phyloP scores from a whole-genome alignment of 2,797 vertebrate species.

The Pampus argenteus region DNA sequence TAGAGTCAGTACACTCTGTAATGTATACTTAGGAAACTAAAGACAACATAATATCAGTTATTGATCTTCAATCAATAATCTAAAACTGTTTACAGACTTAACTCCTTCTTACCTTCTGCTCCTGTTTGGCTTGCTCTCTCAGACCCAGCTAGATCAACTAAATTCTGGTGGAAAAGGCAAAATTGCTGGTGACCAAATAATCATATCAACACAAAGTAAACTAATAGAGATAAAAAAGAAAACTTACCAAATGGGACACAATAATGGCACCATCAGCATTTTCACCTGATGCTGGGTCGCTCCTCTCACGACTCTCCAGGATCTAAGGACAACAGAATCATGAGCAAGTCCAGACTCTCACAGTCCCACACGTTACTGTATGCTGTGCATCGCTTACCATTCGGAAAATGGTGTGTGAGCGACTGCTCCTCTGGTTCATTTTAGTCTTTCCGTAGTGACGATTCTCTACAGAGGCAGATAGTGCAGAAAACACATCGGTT shows the following conservation, averaged over 20 bases:
- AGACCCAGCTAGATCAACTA: conserved; percentile 96
- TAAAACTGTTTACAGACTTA: too few species aligned
- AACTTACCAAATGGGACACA: conserved; percentile 94
- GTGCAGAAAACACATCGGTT: neutral
- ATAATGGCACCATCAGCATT: conserved; percentile 93
- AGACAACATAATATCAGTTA: neutral
- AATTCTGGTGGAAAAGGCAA: conserved; percentile 84
- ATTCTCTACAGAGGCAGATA: conserved; percentile 84
- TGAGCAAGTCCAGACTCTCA: conserved; percentile 8
- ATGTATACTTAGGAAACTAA: neutral
- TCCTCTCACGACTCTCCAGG: conserved; percentile 92
- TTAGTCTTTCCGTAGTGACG: conserved; percentile 96
- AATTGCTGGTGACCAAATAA: neutral
- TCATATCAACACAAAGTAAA: conserved; percentile 74
- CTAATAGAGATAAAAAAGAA: conserved; percentile 23
- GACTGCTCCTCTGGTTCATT: conserved; percentile 96
- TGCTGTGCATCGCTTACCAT: conserved; percentile 86
- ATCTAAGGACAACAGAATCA: conserved; percentile 82
- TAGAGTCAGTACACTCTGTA: neutral
- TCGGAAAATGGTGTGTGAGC: conserved; percentile 96
- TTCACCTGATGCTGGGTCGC: conserved; percentile 86
- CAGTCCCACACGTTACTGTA: neutral
- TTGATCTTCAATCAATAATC: neutral
- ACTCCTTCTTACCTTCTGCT: conserved; percentile 91
- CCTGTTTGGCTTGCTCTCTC: conserved; percentile 97